Percentiles rank a stretch among this genome's conserved stretches.
Evolutionary conservation across 2,797 vertebrate genomes (phyloP).

Genomic region (Acipenser ruthenus): DNA sequence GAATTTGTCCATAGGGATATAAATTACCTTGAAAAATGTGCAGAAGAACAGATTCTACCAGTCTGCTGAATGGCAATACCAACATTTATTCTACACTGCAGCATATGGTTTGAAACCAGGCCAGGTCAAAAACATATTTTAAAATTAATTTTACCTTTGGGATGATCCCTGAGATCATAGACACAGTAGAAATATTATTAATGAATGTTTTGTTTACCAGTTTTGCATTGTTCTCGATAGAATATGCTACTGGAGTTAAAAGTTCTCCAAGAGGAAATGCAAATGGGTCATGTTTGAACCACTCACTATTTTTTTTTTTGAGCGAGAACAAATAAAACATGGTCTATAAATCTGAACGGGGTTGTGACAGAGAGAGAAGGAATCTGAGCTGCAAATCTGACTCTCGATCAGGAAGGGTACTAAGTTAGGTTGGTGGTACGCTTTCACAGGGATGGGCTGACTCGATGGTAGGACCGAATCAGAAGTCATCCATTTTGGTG

Average conservation of each 20-base stretch:
- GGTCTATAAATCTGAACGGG: too few species aligned
- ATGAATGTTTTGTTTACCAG: neutral
- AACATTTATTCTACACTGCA: constrained; percentile 12
- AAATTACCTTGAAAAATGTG: constrained; percentile 48
- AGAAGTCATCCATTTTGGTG: too few species aligned
- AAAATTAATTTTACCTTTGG: constrained; percentile 19
- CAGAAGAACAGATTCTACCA: constrained; percentile 11
- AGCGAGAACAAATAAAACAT: neutral
- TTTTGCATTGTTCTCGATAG: neutral
- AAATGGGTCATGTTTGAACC: constrained; percentile 3
- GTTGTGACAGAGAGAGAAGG: too few species aligned
- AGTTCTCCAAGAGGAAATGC: neutral
- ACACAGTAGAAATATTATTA: neutral
- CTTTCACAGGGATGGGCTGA: too few species aligned
- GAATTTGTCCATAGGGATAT: constrained; percentile 28
- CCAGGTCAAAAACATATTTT: constrained; percentile 16
- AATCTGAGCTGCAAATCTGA: too few species aligned
- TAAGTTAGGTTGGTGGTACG: too few species aligned
- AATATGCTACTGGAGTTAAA: neutral
- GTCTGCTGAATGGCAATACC: constrained; percentile 2
- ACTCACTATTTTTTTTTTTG: constrained; percentile 2
- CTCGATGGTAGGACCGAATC: too few species aligned
- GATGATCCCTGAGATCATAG: neutral
- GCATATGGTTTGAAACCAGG: constrained; percentile 10
- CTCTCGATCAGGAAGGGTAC: too few species aligned